phyloP scores from a whole-genome alignment of 2,888 invertebrate genomes.

The Herminia tarsipennalis region DNA sequence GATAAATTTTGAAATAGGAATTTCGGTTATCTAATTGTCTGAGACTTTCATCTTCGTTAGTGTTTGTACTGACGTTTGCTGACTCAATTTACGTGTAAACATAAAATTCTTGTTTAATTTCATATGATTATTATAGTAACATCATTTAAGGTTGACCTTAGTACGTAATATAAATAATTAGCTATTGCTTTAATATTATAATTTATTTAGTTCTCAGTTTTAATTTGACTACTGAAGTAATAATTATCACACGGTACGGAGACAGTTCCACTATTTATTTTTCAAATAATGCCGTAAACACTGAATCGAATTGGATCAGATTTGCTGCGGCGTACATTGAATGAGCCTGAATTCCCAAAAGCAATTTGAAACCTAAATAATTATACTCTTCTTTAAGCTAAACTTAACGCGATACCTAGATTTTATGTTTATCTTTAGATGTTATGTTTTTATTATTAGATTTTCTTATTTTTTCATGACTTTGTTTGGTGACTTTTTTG shows the following conservation, averaged over 20 bases:
- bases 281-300: conserved; percentile 11
- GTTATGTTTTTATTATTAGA: no score
- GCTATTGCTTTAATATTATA: conserved; percentile 5
- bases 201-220: conserved; percentile 8
- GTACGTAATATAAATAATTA: conserved; percentile 10
- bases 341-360: no score
- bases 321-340: no score
- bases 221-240: not conserved
- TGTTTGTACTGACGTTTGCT: conserved; percentile 31
- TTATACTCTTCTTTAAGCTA: no score
- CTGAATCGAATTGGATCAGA: no score
- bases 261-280: no score
- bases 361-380: no score
- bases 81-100: conserved; percentile 37
- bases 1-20: conserved; percentile 37
- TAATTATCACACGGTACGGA: conserved; percentile 1
- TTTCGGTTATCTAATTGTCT: conserved; percentile 43
- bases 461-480: conserved; percentile 11
- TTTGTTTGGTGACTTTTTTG: conserved; percentile 12
- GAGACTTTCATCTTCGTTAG: conserved; percentile 44
- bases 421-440: no score
- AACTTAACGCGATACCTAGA: no score
- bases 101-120: conserved; percentile 17
- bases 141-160: conserved; percentile 17
- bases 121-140: conserved; percentile 1